These are phyloP conservation scores for Riparia riparia DNA, from an alignment of 2,113 vertebrate genomes.

Conservation along the genomic window DNA sequence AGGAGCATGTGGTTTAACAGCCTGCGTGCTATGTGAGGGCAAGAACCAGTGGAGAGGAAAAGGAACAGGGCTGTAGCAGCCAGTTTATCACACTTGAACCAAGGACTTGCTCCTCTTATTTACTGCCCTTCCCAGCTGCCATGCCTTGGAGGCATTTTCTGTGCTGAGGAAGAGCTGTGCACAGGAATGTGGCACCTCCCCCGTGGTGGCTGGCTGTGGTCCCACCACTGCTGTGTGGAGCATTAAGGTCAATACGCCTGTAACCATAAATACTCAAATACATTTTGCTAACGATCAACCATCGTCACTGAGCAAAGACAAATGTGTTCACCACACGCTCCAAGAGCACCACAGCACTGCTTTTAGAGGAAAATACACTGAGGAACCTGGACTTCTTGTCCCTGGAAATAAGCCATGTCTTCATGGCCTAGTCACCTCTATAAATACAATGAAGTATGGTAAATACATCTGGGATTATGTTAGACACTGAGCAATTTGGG, in stretches of 20 bases:
- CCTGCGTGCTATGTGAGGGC: not conserved
- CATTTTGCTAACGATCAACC: conserved; percentile 63
- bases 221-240: not conserved
- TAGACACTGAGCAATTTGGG: conserved; percentile 38
- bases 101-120: not conserved
- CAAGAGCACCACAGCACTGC: not conserved
- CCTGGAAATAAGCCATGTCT: conserved; percentile 66
- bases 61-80: not conserved
- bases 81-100: not conserved
- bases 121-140: not conserved
- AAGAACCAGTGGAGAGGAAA: not conserved
- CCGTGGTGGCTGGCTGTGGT: not conserved
- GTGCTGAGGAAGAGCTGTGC: not conserved
- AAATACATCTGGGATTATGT: conserved; percentile 55
- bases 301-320: conserved; percentile 47
- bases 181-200: not conserved
- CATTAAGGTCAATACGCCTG: conserved; percentile 42
- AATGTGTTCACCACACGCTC: not conserved
- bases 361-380: conserved; percentile 26
- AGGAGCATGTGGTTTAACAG: not conserved
- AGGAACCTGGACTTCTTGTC: conserved; percentile 21
- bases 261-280: conserved; percentile 61
- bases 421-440: conserved; percentile 52
- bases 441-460: conserved; percentile 57
- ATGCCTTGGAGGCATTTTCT: not conserved